Evolutionary conservation across 2,113 vertebrate species (phyloP).

Genomic region (Ciconia maguari): DNA sequence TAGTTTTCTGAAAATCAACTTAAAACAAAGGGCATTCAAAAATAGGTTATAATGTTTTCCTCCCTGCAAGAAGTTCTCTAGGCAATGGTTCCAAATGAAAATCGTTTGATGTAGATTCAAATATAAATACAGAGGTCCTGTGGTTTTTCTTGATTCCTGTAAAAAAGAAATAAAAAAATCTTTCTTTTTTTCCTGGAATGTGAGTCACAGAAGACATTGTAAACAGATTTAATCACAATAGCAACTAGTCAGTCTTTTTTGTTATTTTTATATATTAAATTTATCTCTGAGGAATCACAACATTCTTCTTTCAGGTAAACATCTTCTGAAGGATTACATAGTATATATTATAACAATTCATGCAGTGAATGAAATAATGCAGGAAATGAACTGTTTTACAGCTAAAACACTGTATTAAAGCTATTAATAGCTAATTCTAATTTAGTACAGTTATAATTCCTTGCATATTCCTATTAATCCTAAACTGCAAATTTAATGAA

Average conservation of each 20-base stretch:
- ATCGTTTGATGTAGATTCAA: slow-evolving; percentile 68
- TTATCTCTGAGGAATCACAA: not conserved
- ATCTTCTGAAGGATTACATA: not conserved
- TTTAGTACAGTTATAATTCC: not conserved
- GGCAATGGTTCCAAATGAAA: slow-evolving; percentile 60
- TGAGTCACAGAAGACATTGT: slow-evolving; percentile 64
- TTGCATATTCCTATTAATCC: not conserved
- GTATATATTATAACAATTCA: not conserved
- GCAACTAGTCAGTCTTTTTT: not conserved
- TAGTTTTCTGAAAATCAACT: slow-evolving; percentile 30
- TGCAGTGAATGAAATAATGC: not conserved
- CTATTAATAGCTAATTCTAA: not conserved
- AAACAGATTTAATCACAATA: slow-evolving; percentile 70
- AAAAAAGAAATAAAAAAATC: slow-evolving; percentile 52
- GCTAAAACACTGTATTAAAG: not conserved
- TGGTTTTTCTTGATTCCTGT: slow-evolving; percentile 67
- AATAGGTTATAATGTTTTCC: slow-evolving; percentile 43
- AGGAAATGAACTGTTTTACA: not conserved
- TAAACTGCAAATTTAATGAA: not conserved
- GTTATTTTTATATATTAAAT: slow-evolving; percentile 21
- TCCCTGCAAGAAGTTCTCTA: slow-evolving; percentile 46
- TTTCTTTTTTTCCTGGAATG: slow-evolving; percentile 65
- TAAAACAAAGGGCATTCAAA: slow-evolving; percentile 55
- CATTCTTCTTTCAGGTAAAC: not conserved
- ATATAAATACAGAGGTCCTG: slow-evolving; percentile 70